Evolutionary conservation across 2,113 vertebrate genomes (phyloP), one percentile per base, ranked within the genome.

Genomic region (Peucedramus taeniatus): DNA sequence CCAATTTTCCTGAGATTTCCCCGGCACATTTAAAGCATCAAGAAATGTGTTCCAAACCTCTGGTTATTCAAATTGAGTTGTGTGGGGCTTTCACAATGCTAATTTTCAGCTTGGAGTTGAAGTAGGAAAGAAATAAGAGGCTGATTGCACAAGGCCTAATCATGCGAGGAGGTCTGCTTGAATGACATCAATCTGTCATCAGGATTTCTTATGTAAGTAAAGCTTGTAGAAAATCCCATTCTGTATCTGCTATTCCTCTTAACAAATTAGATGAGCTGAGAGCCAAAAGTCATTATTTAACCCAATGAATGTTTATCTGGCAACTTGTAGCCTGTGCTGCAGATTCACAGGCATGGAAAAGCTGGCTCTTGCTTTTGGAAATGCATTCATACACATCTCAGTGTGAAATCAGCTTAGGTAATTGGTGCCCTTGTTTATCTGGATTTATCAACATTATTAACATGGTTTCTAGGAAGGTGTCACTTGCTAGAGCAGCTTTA

Each of bases 401-500:
- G 33, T 7, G 15, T 53, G 42, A 79, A 86, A 78, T 78, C 83
- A 75, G 44, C 47, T 92, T 78, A 65, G 69, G 33, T 68, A 90
- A 86, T 63, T 21, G 18, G 27, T 57, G 42, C 35, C 45, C 35
- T 79, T 31, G n/a, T 83, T 78, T 81, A 92, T 81, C 94, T 93
- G 72, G 19, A 86, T 70, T 90, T 89, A 90, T 83, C 80, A 78
- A 37, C 22, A 49, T 11, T 70, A 71, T 85, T 50, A 83, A 65
- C 17, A 12, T 44, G 72, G 39, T 83, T 95, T 95, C 95, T 93
- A 92, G 95, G 94, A 97, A 95, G 86, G 21, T 70, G 30, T 50
- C 71, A 35, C n/a, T 72, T 68, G 24, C 74, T 91, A 33, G 49
- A 79, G 53, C 69, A 76, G 37, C 53, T 42, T 37, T 49, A 83